Conservation (phyloP, 2,888 invertebrate species). For the Cryptus viduatorius region DNA sequence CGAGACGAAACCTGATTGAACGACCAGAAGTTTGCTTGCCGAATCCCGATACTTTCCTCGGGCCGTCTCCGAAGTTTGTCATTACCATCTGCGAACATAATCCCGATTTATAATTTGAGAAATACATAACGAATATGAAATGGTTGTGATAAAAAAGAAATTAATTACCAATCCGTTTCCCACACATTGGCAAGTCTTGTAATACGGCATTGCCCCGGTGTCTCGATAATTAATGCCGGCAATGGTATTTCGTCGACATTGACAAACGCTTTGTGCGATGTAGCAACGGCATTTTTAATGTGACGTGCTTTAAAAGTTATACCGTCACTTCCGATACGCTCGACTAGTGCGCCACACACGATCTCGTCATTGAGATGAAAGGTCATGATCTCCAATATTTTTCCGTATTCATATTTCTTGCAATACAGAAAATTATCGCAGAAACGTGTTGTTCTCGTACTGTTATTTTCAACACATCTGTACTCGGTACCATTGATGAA, state of each 20-base stretch:
- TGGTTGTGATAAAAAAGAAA: too few species aligned
- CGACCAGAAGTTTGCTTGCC: too few species aligned
- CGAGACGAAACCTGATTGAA: too few species aligned
- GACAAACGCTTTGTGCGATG: slow-evolving; percentile 18
- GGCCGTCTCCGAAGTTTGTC: not conserved
- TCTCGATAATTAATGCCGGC: slow-evolving; percentile 18
- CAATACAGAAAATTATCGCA: slow-evolving; percentile 25
- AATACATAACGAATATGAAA: too few species aligned
- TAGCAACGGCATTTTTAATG: slow-evolving; percentile 10
- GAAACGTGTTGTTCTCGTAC: not conserved
- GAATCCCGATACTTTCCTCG: not conserved
- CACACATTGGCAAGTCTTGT: not conserved
- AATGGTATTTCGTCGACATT: slow-evolving; percentile 2
- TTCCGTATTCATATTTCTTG: not conserved
- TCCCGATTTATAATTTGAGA: too few species aligned
- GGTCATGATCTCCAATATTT: not conserved
- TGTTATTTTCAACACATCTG: not conserved
- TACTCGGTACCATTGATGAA: slow-evolving; percentile 31
- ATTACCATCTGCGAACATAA: too few species aligned
- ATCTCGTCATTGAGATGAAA: not conserved
- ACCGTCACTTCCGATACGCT: not conserved
- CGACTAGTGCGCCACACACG: not conserved
- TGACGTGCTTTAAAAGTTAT: slow-evolving; percentile 7
- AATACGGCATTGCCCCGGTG: not conserved
- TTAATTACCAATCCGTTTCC: not conserved